These are phyloP conservation scores for Perognathus longimembris DNA, from an alignment of 2,113 vertebrate species.

Conservation along the genomic window DNA sequence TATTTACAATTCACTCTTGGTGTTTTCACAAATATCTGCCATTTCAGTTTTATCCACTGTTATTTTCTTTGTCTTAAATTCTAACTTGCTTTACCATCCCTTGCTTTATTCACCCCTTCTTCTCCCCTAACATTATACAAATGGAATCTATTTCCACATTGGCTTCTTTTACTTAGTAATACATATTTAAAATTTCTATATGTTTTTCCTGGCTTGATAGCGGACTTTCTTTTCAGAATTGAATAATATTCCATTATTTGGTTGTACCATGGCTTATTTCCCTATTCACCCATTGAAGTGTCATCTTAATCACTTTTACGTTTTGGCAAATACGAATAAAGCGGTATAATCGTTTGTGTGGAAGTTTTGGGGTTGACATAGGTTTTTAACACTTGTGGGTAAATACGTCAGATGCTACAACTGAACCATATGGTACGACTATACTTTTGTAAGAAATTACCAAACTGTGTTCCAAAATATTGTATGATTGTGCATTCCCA, in stretches of 20 bases:
- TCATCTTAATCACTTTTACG: neutral
- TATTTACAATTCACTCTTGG: too few species aligned
- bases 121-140: neutral
- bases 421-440: neutral
- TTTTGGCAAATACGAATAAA: neutral
- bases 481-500: too few species aligned
- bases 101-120: too few species aligned
- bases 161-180: neutral
- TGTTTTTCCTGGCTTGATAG: neutral
- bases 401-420: neutral
- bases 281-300: neutral
- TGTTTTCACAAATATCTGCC: neutral
- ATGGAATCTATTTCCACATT: neutral
- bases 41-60: too few species aligned
- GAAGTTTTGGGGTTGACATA: neutral
- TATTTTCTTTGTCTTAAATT: too few species aligned
- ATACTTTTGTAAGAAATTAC: neutral
- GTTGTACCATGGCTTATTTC: too few species aligned
- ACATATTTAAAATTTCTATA: neutral
- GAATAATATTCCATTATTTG: neutral
- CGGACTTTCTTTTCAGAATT: neutral
- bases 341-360: neutral
- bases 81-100: neutral
- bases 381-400: neutral
- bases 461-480: too few species aligned